These are phyloP conservation scores for Tryphoninae sp. DNA, from an alignment of 2,888 invertebrate species.

Conservation along the genomic window DNA sequence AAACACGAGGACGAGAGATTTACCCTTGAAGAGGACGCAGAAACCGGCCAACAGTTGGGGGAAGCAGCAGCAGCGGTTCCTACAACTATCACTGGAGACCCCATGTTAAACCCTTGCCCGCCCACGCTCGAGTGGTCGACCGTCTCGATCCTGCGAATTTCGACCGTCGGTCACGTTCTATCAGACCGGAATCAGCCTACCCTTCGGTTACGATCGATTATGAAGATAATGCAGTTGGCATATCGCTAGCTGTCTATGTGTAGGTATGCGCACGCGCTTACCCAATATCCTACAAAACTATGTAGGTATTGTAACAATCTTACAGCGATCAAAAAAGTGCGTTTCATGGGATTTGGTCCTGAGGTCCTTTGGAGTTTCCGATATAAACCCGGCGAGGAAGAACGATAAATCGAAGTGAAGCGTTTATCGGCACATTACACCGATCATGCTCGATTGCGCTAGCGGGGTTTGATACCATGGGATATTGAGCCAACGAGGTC, in stretches of 20 bases:
- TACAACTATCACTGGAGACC: constrained; percentile 65
- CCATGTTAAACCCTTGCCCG: constrained; percentile 70
- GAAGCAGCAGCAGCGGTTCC: constrained; percentile 61
- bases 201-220: constrained; percentile 55
- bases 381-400: constrained; percentile 63
- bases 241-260: constrained; percentile 5
- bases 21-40: constrained; percentile 44
- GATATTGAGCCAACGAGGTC: constrained; percentile 1
- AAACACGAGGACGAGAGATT: constrained; percentile 72
- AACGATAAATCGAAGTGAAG: constrained; percentile 68
- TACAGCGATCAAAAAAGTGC: constrained; percentile 17
- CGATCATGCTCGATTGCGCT: constrained; percentile 57
- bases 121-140: constrained; percentile 70
- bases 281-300: constrained; percentile 9
- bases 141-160: constrained; percentile 55
- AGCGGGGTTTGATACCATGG: constrained; percentile 15
- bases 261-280: not conserved
- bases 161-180: constrained; percentile 56
- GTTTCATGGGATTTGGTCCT: constrained; percentile 9
- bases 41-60: constrained; percentile 42
- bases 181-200: constrained; percentile 50
- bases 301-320: constrained; percentile 16
- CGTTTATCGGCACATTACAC: constrained; percentile 70
- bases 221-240: constrained; percentile 45
- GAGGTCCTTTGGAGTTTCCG: constrained; percentile 16